Base-by-base conservation (phyloP, 2,797 vertebrate genomes). In the Siniperca obscura region DNA sequence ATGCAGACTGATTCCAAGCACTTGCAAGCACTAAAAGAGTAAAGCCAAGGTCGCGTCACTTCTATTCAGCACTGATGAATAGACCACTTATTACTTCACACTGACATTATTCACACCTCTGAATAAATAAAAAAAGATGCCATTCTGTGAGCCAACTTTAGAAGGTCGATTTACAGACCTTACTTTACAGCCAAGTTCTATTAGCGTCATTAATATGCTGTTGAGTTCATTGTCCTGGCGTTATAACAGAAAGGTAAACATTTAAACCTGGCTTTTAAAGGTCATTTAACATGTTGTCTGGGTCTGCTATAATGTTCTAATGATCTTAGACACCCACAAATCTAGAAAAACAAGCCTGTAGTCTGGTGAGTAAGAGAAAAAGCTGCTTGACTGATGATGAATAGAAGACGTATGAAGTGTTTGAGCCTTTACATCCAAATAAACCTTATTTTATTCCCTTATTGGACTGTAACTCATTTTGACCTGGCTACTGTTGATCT, bases 101-200 rank as follows among this genome's bases (percentile, higher is more conserved):
- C 67, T 74, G 85, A 86, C 86, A 74, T 82, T 78, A 83, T 84
- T 82, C 81, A 89, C 85, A 77, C 86, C 69, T 81, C 70, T n/a
- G 70, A 74, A 80, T 59, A 22, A 50, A 78, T 36, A 27, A 40
- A 44, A 61, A 30, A 30, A 36, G 4, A 53, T 46, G 38, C 2
- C 4, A 2, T 69, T 60, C 42, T 50, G 50, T 40, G 59, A 55
- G 78, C 34, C 68, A 77, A 25, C 56, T 66, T 74, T 12, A 55
- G 40, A 86, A 80, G 46, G 75, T 74, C 68, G 61, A n/a, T 27
- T 79, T 81, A 53, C 17, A 65, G 53, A 44, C 44, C 12, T 1
- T 14, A 5, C 5, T 36, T 62, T 4, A 27, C 73, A 40, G 85
- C 70, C 68, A 83, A 55, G 50, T 67, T 42, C 71, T 86, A 66